Evolutionary conservation across 1,140 invertebrate genomes (phyloP), one percentile per base, ranked within the genome.

Genomic region (Cydia pomonella): DNA sequence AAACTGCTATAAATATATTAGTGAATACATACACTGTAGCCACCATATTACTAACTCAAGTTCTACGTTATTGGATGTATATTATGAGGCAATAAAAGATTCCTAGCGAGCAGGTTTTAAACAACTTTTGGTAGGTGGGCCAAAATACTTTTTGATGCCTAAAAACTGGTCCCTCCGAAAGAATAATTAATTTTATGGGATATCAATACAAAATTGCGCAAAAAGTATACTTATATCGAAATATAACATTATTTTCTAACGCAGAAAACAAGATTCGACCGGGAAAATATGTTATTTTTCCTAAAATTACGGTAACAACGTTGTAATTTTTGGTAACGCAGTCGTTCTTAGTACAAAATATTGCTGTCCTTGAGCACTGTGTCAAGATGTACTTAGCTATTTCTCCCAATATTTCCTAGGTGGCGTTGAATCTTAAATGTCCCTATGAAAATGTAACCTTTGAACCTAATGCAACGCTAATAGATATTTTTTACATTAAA

Each of bases 231-330:
- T 33, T 25, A 66, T 66, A 25, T 66, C 29, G n/a, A 18, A 59
- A 59, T 59, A 59, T 21, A 59, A 59, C 63, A 66, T 25, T 66
- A 66, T 66, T 66, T n/a, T 66, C 63, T 66, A 29, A 66, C 23
- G 10, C 63, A 66, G 29, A 66, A 66, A 66, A 66, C 63, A 66
- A 66, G 63, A 66, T 66, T 66, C 33, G 63, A 66, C 23, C 63
- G 23, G 16, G 13, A 66, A 66, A 66, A 66, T 29, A 63, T 1
- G 59, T 63, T 63, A 63, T 63, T 63, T 23, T 23, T 63, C 23
- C 18, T 9, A 63, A 63, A 63, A 63, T 63, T 63, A 10, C 59
- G 5, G 59, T 63, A 63, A 63, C 59, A 63, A 63, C 59, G 59
- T 23, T 63, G 59, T 23, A 63, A 63, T 63, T 25, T 44, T 41